These are phyloP conservation scores for Paedocypris micromegethes DNA, from an alignment of 2,797 vertebrate species.

Conservation along the genomic window DNA sequence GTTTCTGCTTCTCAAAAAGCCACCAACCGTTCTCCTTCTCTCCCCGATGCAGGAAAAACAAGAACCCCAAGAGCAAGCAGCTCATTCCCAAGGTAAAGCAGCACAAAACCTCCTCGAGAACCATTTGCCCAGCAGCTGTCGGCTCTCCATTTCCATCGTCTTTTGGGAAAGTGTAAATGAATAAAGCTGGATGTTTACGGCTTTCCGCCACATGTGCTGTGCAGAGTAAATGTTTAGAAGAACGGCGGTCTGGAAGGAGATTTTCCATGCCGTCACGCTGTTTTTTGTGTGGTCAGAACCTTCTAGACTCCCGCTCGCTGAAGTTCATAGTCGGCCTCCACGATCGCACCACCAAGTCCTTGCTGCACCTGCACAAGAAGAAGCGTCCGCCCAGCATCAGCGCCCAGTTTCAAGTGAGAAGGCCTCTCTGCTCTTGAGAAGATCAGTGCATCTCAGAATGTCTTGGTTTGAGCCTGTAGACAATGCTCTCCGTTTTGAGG, in stretches of 20 bases:
- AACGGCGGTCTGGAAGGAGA: conserved; percentile 5
- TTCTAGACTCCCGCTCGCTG: conserved; percentile 89
- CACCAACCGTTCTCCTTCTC: conserved; percentile 52
- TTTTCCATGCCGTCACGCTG: conserved; percentile 29
- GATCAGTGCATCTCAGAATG: background rate
- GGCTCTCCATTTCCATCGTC: conserved; percentile 1
- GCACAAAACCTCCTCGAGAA: background rate
- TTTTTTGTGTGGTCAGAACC: conserved; percentile 66
- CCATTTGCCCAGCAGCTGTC: conserved; percentile 4
- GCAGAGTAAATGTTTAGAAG: conserved; percentile 30
- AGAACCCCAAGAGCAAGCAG: conserved; percentile 83
- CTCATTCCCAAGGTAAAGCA: conserved; percentile 89
- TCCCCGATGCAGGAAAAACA: conserved; percentile 82
- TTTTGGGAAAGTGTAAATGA: conserved; percentile 15
- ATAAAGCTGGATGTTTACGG: conserved; percentile 16
- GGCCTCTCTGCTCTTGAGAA: background rate
- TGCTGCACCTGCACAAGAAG: conserved; percentile 95
- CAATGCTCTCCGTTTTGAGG: background rate
- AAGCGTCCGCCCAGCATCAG: conserved; percentile 97
- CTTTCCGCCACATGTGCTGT: conserved; percentile 13
- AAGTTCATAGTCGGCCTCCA: conserved; percentile 90
- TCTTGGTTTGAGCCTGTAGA: background rate
- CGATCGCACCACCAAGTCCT: conserved; percentile 90
- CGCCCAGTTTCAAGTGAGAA: conserved; percentile 91
- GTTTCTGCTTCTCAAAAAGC: conserved; percentile 36